These are phyloP conservation scores for Gorsachius goisagi DNA, from an alignment of 2,113 vertebrate genomes.

Conservation along the genomic window DNA sequence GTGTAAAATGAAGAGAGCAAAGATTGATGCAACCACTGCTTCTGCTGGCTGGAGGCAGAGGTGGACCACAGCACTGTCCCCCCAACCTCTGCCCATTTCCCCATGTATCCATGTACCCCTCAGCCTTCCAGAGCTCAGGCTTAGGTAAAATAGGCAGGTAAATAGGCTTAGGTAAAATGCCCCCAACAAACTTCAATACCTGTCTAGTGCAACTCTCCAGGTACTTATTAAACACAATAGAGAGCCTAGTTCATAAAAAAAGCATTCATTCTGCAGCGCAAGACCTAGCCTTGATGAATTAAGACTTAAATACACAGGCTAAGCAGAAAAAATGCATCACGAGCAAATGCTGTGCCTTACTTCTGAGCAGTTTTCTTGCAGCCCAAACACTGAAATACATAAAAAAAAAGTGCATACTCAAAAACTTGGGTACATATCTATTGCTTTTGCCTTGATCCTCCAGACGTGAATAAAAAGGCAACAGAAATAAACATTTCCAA, in stretches of 20 bases:
- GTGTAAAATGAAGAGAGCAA: background rate
- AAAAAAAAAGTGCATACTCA: background rate
- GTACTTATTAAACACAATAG: background rate
- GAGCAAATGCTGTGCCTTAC: background rate
- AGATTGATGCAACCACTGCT: background rate
- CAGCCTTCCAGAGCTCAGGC: background rate
- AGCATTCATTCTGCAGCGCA: background rate
- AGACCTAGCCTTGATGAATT: background rate
- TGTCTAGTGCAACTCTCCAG: background rate
- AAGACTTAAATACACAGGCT: background rate
- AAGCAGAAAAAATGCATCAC: background rate
- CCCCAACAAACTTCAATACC: fast-evolving
- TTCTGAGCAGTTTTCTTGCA: background rate
- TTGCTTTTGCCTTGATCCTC: background rate
- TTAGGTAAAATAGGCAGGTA: background rate
- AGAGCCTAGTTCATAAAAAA: background rate
- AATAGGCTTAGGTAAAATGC: background rate
- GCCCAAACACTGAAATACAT: background rate
- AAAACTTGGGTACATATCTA: background rate
- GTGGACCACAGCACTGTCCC: fast-evolving
- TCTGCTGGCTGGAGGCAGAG: background rate
- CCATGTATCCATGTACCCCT: background rate
- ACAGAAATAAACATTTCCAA: background rate
- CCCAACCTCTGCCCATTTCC: background rate
- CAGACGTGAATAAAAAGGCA: background rate